Evolutionary conservation across 2,797 vertebrate species (phyloP).

Genomic region (Setipinna tenuifilis): DNA sequence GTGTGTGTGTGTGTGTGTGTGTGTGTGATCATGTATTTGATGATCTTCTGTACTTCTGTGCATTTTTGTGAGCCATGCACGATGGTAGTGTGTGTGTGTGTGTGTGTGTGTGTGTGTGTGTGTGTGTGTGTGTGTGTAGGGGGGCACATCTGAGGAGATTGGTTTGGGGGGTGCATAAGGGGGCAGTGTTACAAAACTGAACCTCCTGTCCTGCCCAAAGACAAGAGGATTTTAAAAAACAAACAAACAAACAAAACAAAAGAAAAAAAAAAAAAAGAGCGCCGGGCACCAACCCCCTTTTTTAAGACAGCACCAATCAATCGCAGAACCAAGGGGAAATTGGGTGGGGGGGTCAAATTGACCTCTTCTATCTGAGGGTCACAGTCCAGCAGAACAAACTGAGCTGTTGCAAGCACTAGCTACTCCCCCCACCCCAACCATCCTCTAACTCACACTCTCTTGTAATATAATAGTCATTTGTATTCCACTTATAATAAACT

Average conservation of each 20-base stretch:
- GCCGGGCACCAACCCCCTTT: conserved; percentile 49
- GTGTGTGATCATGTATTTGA: neutral
- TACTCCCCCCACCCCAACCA: conserved; percentile 30
- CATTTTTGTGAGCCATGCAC: neutral
- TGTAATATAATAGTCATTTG: conserved; percentile 85
- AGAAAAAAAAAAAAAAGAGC: conserved; percentile 45
- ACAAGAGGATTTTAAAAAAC: neutral
- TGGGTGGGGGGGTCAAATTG: conserved; percentile 22
- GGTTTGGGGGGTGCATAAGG: neutral
- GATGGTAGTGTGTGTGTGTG: conserved; percentile 46
- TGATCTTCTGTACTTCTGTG: neutral
- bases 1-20: neutral
- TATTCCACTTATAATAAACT: conserved; percentile 92
- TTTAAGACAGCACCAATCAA: conserved; percentile 76
- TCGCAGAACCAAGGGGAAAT: conserved; percentile 50
- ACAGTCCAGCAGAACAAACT: conserved; percentile 76
- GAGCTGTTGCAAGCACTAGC: conserved; percentile 20
- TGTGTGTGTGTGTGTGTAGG: conserved; percentile 58
- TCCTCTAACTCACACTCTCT: conserved; percentile 48
- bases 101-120: conserved; percentile 61
- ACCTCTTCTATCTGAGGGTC: conserved; percentile 66
- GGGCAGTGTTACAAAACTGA: neutral
- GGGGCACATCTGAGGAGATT: conserved; percentile 56
- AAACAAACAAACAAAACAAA: neutral
- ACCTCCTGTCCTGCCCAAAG: neutral